Conservation (phyloP, 1,140 invertebrate genomes). For the Lepeophtheirus salmonis region DNA sequence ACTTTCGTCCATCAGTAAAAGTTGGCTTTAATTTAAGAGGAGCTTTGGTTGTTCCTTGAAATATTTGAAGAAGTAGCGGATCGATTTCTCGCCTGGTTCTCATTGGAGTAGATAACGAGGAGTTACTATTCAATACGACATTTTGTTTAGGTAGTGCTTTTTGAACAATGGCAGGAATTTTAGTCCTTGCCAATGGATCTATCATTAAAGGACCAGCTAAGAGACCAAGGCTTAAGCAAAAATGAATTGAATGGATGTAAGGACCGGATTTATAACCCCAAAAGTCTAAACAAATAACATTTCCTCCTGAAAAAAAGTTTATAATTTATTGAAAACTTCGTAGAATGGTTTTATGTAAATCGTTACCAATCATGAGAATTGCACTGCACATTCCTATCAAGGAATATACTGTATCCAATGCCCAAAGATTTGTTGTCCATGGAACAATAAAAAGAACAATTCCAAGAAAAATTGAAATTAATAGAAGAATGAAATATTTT, state of each 20-base stretch:
- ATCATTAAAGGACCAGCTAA: background rate
- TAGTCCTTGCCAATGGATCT: constrained; percentile 1
- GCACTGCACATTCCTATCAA: constrained; percentile 6
- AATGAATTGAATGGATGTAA: constrained; percentile 6
- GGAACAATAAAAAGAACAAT: background rate
- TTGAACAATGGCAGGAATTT: constrained; percentile 8
- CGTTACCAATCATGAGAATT: constrained; percentile 11
- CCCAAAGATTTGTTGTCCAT: background rate
- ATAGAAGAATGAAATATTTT: background rate
- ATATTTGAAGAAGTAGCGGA: background rate
- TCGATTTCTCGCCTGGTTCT: background rate
- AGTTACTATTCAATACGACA: too few relatives aligned
- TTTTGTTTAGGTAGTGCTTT: background rate
- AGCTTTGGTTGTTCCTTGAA: background rate
- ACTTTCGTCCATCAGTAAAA: constrained; percentile 11
- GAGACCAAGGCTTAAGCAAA: constrained; percentile 10
- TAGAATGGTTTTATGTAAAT: too few relatives aligned
- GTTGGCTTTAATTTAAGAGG: constrained; percentile 2
- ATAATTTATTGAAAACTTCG: too few relatives aligned
- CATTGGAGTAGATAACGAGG: background rate
- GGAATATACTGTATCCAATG: background rate
- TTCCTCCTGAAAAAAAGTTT: constrained; percentile 1
- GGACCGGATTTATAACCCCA: constrained; percentile 3
- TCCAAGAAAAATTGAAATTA: background rate
- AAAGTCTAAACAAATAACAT: constrained; percentile 13